These are phyloP conservation scores for Chymomyza costata DNA, from an alignment of 1,140 invertebrate genomes.

Conservation along the genomic window DNA sequence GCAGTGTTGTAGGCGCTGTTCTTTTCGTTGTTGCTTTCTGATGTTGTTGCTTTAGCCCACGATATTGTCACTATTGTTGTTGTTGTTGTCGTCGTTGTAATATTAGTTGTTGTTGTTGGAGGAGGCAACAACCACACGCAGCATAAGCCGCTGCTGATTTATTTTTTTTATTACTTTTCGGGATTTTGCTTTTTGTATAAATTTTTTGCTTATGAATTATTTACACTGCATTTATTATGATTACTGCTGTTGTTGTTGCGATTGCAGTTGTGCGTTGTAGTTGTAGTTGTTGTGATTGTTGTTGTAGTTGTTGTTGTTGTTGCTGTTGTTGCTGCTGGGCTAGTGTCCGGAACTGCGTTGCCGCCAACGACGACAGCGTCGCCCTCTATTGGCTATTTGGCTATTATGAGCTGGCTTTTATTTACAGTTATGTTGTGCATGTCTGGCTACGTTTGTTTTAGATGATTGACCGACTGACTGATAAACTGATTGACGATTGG, in stretches of 20 bases:
- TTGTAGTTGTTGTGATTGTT: not conserved
- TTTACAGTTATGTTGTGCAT: conserved; percentile 41
- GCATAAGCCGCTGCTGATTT: conserved; percentile 24
- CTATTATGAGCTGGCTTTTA: conserved; percentile 23
- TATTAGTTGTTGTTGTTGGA: conserved; percentile 1
- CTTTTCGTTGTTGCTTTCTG: conserved; percentile 22
- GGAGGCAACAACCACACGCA: conserved; percentile 30
- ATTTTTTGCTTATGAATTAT: conserved; percentile 3
- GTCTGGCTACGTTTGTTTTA: conserved; percentile 14
- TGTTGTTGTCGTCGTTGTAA: conserved; percentile 18
- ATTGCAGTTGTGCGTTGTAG: not conserved
- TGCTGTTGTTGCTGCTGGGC: conserved; percentile 9
- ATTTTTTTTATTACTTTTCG: not conserved
- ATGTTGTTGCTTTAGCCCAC: conserved; percentile 12
- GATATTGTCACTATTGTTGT: conserved; percentile 3
- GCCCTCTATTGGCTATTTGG: conserved; percentile 1
- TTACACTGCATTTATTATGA: no score
- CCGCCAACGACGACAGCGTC: no score
- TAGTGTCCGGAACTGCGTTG: no score
- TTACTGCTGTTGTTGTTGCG: not conserved
- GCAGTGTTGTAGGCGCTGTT: conserved; percentile 55
- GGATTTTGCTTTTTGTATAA: conserved; percentile 6
- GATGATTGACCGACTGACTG: conserved; percentile 26
- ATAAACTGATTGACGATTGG: conserved; percentile 21
- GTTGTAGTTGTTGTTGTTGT: conserved; percentile 18